Percentiles rank a stretch among this genome's conserved stretches.
These are phyloP conservation scores for Chrosomus eos DNA, from an alignment of 2,797 vertebrate genomes.

Conservation along the genomic window DNA sequence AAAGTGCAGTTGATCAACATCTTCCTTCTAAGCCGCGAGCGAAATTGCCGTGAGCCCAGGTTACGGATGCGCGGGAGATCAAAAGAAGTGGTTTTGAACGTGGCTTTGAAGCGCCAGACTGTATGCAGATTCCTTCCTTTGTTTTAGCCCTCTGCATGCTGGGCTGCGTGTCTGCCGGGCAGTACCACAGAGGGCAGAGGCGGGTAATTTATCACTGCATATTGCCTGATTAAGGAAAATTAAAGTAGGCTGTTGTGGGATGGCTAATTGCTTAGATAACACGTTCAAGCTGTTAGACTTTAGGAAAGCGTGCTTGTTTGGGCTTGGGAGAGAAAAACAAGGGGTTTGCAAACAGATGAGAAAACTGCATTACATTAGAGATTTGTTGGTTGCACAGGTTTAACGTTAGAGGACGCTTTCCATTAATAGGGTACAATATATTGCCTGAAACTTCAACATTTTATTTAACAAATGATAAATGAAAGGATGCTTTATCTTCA, in stretches of 20 bases:
- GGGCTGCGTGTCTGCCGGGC: conserved; percentile 57
- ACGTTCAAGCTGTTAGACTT: conserved; percentile 75
- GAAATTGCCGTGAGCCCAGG: conserved; percentile 45
- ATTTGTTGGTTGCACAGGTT: not conserved
- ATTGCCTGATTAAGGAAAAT: conserved; percentile 79
- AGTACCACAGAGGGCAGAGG: conserved; percentile 68
- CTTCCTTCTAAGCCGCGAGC: conserved; percentile 33
- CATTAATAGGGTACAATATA: not conserved
- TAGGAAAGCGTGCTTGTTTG: conserved; percentile 68
- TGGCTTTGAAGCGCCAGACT: conserved; percentile 66
- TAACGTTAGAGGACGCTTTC: not conserved
- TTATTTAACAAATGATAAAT: not conserved
- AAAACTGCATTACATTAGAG: conserved; percentile 53
- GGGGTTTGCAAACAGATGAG: conserved; percentile 59
- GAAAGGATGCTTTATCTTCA: not conserved
- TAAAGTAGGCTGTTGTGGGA: conserved; percentile 74
- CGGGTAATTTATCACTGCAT: conserved; percentile 78
- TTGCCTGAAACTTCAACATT: not conserved
- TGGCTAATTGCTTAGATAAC: conserved; percentile 79
- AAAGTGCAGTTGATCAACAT: conserved; percentile 57
- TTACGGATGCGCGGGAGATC: conserved; percentile 53
- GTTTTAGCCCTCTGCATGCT: conserved; percentile 48
- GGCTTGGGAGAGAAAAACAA: conserved; percentile 69
- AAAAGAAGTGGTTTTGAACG: conserved; percentile 59
- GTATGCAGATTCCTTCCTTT: conserved; percentile 60